Evolutionary conservation across 2,113 vertebrate species (phyloP).

Genomic region (Podarcis cretensis): DNA sequence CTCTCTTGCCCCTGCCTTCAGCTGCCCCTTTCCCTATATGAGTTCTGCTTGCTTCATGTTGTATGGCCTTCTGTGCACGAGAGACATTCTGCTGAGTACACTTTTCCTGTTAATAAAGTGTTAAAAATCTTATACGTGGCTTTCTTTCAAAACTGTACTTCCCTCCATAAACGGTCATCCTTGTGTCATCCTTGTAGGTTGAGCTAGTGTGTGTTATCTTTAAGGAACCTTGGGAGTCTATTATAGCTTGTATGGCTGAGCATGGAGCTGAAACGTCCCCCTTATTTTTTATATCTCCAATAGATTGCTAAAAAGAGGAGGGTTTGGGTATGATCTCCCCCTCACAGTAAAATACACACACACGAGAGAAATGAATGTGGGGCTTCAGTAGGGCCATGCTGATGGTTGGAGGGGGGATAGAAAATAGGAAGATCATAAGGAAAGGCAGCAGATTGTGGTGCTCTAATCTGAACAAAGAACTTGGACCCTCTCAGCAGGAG

Average conservation of each 20-base stretch:
- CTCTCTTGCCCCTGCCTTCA: background rate
- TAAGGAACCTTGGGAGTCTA: conserved; percentile 59
- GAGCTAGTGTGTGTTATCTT: conserved; percentile 28
- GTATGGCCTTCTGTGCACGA: conserved; percentile 59
- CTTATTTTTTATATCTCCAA: conserved; percentile 53
- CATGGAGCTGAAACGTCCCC: conserved; percentile 31
- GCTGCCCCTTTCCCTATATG: conserved; percentile 43
- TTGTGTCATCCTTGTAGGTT: background rate
- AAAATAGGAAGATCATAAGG: conserved; percentile 36
- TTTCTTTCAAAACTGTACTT: conserved; percentile 48
- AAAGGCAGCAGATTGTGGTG: background rate
- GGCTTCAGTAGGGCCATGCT: background rate
- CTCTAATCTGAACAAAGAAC: conserved; percentile 1
- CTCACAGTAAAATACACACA: conserved; percentile 49
- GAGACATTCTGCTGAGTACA: conserved; percentile 62
- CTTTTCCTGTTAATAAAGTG: conserved; percentile 66
- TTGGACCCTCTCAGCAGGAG: conserved; percentile 22
- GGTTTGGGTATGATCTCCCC: background rate
- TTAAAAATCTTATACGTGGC: conserved; percentile 59
- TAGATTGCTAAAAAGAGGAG: conserved; percentile 51
- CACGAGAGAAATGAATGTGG: conserved; percentile 40
- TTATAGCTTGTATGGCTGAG: conserved; percentile 45
- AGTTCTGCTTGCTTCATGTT: conserved; percentile 57
- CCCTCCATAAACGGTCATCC: conserved; percentile 25
- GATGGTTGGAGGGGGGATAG: background rate